Percentiles rank a stretch among this genome's conserved stretches.
phyloP scores from a whole-genome alignment of 2,113 vertebrate genomes.

The Pardalotus punctatus region DNA sequence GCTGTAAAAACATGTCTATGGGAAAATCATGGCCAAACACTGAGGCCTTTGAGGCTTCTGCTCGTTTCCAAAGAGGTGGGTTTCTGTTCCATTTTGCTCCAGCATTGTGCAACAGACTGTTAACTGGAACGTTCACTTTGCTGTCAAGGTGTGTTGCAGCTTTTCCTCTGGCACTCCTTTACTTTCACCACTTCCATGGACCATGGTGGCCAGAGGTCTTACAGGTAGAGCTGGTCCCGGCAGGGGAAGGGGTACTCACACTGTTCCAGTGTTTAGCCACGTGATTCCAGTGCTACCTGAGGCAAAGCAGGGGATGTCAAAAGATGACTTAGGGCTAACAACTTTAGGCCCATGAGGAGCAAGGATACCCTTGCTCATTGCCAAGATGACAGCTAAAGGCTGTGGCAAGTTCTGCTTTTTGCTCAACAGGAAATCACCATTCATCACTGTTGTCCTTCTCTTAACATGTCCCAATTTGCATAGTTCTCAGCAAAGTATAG shows the following conservation, averaged over 20 bases:
- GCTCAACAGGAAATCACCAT: neutral
- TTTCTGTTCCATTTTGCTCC: constrained; percentile 8
- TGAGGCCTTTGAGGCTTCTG: neutral
- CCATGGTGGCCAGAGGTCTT: neutral
- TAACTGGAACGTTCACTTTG: neutral
- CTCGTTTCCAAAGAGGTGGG: neutral
- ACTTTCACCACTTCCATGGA: neutral
- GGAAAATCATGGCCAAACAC: constrained; percentile 32
- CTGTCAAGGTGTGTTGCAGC: neutral
- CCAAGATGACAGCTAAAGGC: neutral
- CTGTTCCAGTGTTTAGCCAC: neutral
- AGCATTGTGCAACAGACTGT: neutral
- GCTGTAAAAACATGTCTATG: constrained; percentile 59
- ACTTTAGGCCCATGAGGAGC: neutral
- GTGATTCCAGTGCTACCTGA: neutral
- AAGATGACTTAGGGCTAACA: neutral
- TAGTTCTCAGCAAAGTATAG: neutral
- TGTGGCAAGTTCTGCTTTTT: neutral
- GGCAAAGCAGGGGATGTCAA: neutral
- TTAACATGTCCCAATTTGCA: neutral
- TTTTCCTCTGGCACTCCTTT: neutral
- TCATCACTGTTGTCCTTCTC: neutral
- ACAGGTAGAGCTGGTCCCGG: neutral
- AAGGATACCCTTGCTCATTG: neutral
- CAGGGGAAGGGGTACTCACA: neutral